Evolutionary conservation across 2,888 invertebrate species (phyloP).

Genomic region (Agrilus cyanescens): DNA sequence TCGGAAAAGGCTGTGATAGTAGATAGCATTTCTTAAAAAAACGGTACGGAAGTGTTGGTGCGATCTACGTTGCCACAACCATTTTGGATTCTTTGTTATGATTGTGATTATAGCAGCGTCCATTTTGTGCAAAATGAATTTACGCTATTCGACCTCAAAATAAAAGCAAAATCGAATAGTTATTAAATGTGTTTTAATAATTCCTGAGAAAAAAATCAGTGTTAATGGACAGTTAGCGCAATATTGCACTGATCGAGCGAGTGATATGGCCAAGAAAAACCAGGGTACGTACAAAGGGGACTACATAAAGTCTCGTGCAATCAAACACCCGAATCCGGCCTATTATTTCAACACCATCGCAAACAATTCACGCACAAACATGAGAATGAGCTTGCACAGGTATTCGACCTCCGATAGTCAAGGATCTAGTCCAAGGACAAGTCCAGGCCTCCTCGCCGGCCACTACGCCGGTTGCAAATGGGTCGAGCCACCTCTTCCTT

Average conservation of each 20-base stretch:
- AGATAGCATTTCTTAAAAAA: too few species aligned
- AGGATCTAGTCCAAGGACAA: slow-evolving; percentile 23
- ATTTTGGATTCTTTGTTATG: slow-evolving; percentile 28
- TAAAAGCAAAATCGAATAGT: too few species aligned
- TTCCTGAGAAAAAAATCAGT: background rate
- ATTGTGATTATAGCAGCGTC: slow-evolving; percentile 29
- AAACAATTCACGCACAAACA: slow-evolving; percentile 13
- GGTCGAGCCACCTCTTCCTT: slow-evolving; percentile 60
- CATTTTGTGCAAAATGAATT: slow-evolving; percentile 33
- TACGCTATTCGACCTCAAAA: slow-evolving; percentile 18
- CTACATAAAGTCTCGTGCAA: slow-evolving; percentile 11
- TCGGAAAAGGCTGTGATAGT: too few species aligned
- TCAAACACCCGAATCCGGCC: slow-evolving; percentile 16
- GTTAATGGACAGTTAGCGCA: slow-evolving; percentile 1
- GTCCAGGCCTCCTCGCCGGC: slow-evolving; percentile 35
- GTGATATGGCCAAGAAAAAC: slow-evolving; percentile 29
- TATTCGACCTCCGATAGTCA: slow-evolving; percentile 12
- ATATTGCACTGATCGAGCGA: slow-evolving; percentile 9
- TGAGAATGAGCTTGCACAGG: slow-evolving; percentile 19
- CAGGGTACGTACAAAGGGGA: slow-evolving; percentile 20
- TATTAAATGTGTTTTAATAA: too few species aligned
- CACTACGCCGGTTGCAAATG: slow-evolving; percentile 57
- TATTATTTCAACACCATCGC: slow-evolving; percentile 17
- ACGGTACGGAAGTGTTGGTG: too few species aligned
- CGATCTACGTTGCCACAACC: too few species aligned